Conservation (phyloP, 2,888 invertebrate genomes). For the Apodemia hepburni region DNA sequence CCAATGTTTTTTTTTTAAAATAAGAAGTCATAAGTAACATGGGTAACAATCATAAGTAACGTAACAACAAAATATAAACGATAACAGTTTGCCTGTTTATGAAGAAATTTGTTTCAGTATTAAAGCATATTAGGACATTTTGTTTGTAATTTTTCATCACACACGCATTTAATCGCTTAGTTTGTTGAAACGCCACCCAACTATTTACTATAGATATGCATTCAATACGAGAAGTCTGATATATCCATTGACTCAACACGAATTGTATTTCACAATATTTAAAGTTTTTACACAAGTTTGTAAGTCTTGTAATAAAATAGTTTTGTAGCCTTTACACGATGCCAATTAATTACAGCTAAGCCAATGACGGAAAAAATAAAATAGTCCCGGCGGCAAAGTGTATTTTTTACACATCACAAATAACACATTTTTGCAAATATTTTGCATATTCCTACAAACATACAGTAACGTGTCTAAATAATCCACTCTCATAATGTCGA, state of each 20-base stretch:
- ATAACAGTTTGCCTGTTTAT: no score
- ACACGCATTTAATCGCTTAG: conserved; percentile 2
- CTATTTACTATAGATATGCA: background rate
- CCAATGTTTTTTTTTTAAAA: no score
- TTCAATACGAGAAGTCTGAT: conserved; percentile 8
- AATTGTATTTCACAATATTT: background rate
- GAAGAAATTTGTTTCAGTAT: no score
- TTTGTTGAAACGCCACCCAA: background rate
- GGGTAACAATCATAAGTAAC: no score
- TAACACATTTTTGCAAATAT: background rate
- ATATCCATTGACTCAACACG: background rate
- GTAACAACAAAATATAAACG: no score
- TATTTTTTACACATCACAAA: background rate
- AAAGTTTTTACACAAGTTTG: background rate
- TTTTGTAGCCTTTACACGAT: background rate
- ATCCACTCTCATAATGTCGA: no score
- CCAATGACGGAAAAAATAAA: background rate
- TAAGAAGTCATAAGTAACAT: no score
- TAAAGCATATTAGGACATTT: background rate
- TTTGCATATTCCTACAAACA: no score
- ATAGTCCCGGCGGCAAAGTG: background rate
- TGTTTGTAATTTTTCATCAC: background rate
- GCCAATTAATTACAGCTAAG: background rate
- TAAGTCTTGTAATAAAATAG: background rate
- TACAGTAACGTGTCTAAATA: no score